Evolutionary conservation across 2,888 invertebrate genomes (phyloP), one percentile per base, ranked within the genome.

Genomic region (Caenorhabditis doughertyi): DNA sequence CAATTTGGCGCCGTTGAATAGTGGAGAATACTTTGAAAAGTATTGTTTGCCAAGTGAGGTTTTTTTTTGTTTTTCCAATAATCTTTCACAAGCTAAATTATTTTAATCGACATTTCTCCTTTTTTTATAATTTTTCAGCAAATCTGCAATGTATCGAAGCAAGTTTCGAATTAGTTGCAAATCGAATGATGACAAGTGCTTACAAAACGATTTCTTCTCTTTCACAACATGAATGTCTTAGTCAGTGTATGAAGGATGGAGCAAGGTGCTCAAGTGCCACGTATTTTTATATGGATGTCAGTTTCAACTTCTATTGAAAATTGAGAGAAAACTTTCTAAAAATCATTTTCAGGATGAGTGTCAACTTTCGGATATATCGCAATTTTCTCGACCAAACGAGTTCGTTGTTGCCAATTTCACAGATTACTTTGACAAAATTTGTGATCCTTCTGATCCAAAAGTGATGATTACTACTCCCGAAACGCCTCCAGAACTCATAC

Each of bases 231-330:
- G 70, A 81, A 27, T 90, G 90, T 64, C 81, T 90, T 4, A 74
- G 89, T 16, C 80, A 84, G 21, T 90, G 90, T 72, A 83, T 90
- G 73, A 84, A 88, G 25, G 84, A 88, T 56, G 85, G 84, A 8
- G 85, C 87, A 84, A 92, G 93, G 83, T 90, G 90, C 70, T 84
- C 85, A 7, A 88, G 89, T 49, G 89, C 70, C 23, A 89, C 89
- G 47, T 90, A 87, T 74, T 88, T 89, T 65, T 87, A 88, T 60
- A 83, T 73, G 49, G 79, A 73, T 44, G 77, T 77, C 23, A n/a
- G 25, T 27, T 55, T 42, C 42, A 42, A 42, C 16, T 7, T n/a
- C 44, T 21, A 44, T 8, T n/a, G n/a, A n/a, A n/a, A n/a, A n/a
- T n/a, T n/a, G n/a, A n/a, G n/a, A n/a, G n/a, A n/a, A n/a, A n/a